Percentiles rank a stretch among this genome's conserved stretches.
Conservation (phyloP, 2,797 vertebrate genomes). For the Microcaecilia unicolor region DNA sequence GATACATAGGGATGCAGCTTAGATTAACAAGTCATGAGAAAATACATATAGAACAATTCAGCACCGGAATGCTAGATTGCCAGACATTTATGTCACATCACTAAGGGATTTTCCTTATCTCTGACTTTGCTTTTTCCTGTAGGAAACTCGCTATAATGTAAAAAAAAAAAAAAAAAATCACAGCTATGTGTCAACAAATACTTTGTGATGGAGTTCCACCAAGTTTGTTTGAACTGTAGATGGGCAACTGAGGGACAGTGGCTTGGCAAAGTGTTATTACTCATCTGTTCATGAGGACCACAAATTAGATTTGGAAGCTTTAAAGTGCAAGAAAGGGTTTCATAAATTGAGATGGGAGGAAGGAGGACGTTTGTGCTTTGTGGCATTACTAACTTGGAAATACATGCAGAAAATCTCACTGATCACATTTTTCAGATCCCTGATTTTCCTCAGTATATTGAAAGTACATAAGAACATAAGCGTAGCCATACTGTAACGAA, state of each 20-base stretch:
- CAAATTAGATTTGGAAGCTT: constrained; percentile 8
- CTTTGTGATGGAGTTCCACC: background rate
- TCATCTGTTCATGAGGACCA: background rate
- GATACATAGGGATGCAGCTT: too few relatives aligned
- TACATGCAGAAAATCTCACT: too few relatives aligned
- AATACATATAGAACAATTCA: background rate
- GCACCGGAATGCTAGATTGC: constrained; percentile 6
- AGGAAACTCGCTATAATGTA: constrained; percentile 21
- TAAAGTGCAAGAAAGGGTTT: background rate
- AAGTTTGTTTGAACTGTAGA: background rate
- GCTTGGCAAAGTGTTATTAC: background rate
- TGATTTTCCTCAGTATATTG: too few relatives aligned
- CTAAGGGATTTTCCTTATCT: constrained; percentile 21
- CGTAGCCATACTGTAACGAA: too few relatives aligned
- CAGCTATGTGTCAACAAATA: constrained; percentile 9
- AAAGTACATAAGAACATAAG: too few relatives aligned
- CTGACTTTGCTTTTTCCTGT: constrained; percentile 28
- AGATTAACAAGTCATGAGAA: background rate
- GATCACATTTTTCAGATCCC: too few relatives aligned
- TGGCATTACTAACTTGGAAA: too few relatives aligned
- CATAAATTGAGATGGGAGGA: too few relatives aligned
- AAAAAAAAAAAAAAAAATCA: background rate
- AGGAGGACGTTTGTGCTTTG: too few relatives aligned
- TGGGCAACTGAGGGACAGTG: background rate
- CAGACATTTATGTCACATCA: constrained; percentile 13